A percentile compares a stretch with the other conserved stretches of the same genome.
Conservation (phyloP, 2,113 vertebrate species). For the Notothenia rossii region DNA sequence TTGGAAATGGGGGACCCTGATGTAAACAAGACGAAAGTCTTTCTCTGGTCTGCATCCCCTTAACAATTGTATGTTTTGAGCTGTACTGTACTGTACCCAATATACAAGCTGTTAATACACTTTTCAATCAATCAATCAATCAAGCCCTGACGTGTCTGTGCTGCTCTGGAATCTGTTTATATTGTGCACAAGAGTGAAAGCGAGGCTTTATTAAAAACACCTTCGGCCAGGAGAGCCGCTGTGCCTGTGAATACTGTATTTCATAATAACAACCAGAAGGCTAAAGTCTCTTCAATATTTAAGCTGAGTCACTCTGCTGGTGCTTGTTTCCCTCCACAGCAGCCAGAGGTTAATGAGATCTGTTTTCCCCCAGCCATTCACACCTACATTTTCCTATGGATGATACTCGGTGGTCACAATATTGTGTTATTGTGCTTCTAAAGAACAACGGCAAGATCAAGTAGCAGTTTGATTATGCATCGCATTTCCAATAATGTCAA, state of each 20-base stretch:
- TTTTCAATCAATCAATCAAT: too few relatives aligned
- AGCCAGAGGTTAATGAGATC: conserved; percentile 62
- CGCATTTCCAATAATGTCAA: conserved; percentile 21
- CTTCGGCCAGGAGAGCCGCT: conserved; percentile 17
- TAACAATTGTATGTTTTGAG: too few relatives aligned
- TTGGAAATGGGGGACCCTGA: too few relatives aligned
- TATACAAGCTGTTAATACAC: too few relatives aligned
- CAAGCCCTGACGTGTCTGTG: conserved; percentile 3
- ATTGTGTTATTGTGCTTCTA: conserved; percentile 42
- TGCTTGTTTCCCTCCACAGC: background rate
- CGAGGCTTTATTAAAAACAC: conserved; percentile 56
- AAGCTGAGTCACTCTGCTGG: conserved; percentile 54
- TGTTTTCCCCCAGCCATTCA: conserved; percentile 12
- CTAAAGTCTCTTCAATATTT: conserved; percentile 52
- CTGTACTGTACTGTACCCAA: too few relatives aligned
- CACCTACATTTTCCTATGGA: conserved; percentile 32
- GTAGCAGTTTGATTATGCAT: conserved; percentile 5
- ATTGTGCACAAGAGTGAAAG: conserved; percentile 48
- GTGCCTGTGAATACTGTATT: conserved; percentile 36
- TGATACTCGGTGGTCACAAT: conserved; percentile 55
- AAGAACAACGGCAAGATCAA: conserved; percentile 17
- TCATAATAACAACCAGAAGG: conserved; percentile 53
- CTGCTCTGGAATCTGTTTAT: conserved; percentile 30
- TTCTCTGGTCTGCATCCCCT: too few relatives aligned
- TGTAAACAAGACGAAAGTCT: too few relatives aligned